Conservation (phyloP, 2,113 vertebrate species). For the Odontesthes bonariensis region DNA sequence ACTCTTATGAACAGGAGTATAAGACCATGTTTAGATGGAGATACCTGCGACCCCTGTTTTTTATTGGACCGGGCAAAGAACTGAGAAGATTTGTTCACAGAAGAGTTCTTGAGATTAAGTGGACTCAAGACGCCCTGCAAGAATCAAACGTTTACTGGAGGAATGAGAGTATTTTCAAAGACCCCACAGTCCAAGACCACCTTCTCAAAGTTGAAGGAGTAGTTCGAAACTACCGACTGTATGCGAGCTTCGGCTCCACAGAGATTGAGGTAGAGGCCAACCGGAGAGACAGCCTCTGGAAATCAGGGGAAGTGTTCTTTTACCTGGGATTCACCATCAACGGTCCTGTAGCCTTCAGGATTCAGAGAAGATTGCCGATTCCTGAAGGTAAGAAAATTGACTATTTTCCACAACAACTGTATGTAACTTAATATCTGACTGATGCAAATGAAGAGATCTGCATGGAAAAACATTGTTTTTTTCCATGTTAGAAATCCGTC, state of each 20-base stretch:
- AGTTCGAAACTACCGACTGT: constrained; percentile 18
- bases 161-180: neutral
- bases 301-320: constrained; percentile 3
- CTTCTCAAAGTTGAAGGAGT: constrained; percentile 20
- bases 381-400: neutral
- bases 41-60: constrained; percentile 43
- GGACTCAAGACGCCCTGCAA: neutral
- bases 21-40: neutral
- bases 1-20: neutral
- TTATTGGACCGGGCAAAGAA: constrained; percentile 23
- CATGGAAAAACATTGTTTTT: no score
- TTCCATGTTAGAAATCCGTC: no score
- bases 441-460: no score
- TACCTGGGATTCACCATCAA: constrained; percentile 50
- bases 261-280: neutral
- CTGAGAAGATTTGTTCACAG: constrained; percentile 28
- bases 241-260: neutral
- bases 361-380: neutral
- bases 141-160: neutral
- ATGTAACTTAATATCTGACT: no score
- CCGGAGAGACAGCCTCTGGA: constrained; percentile 8
- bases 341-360: constrained; percentile 38
- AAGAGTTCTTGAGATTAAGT: neutral
- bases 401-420: no score
- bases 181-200: fast-evolving